Conservation (phyloP, 1,140 invertebrate genomes). For the Parasteatoda tepidariorum region DNA sequence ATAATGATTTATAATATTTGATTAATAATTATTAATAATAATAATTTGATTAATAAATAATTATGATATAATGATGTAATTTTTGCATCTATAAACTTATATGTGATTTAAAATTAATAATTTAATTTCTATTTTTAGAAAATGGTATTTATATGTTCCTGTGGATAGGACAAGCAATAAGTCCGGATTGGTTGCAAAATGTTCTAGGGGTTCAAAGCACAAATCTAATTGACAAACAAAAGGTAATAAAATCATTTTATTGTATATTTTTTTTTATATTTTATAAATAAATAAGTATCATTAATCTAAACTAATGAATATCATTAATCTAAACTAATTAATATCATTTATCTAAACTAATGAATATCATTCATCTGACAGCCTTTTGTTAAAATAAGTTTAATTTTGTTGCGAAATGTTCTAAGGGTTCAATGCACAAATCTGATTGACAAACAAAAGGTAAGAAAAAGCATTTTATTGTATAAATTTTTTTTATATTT, state of each 20-base stretch:
- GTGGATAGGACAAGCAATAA: slow-evolving; percentile 83
- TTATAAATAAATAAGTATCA: too few species aligned
- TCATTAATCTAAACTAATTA: too few species aligned
- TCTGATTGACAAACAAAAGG: slow-evolving; percentile 73
- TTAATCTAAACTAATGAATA: too few species aligned
- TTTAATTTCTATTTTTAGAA: slow-evolving; percentile 75
- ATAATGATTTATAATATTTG: too few species aligned
- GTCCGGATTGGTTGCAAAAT: slow-evolving; percentile 72
- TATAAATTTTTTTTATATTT: too few species aligned
- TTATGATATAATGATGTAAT: neutral
- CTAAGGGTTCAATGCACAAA: slow-evolving; percentile 86
- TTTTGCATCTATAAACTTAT: neutral
- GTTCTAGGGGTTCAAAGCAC: slow-evolving; percentile 88
- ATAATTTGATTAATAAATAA: neutral
- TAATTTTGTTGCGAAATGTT: slow-evolving; percentile 75
- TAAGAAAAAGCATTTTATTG: neutral
- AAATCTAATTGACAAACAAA: slow-evolving; percentile 74
- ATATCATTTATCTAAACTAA: too few species aligned
- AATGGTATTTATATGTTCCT: slow-evolving; percentile 96
- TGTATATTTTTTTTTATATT: too few species aligned
- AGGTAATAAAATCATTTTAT: slow-evolving; percentile 4
- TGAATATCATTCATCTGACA: too few species aligned
- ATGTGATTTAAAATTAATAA: neutral
- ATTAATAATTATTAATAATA: neutral
- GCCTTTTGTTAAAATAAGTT: too few species aligned